Conservation (phyloP, 2,797 vertebrate species). For the Notoglanidium macrostoma region DNA sequence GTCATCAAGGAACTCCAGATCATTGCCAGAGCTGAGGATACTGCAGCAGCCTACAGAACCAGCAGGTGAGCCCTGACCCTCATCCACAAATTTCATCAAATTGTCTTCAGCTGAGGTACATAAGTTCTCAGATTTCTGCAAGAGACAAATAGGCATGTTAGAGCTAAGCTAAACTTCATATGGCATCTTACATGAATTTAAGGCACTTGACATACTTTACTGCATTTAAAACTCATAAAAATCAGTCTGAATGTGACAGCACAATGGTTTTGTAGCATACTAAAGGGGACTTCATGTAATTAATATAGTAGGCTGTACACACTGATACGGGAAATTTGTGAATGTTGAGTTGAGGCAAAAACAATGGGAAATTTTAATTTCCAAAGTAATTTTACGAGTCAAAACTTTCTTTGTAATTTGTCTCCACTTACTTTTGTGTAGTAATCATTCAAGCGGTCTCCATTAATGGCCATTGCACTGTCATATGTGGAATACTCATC, state of each 20-base stretch:
- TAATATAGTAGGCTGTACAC: background rate
- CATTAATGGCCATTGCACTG: constrained; percentile 65
- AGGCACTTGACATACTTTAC: background rate
- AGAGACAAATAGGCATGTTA: constrained; percentile 19
- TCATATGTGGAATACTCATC: constrained; percentile 38
- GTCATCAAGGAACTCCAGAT: constrained; percentile 84
- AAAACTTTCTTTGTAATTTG: background rate
- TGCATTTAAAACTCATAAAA: background rate
- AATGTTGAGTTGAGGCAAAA: background rate
- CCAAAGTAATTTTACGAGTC: background rate
- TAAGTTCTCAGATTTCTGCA: constrained; percentile 75
- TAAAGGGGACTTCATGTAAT: background rate
- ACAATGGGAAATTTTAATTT: background rate
- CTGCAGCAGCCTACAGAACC: constrained; percentile 88
- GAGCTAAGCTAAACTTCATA: background rate
- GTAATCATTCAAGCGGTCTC: constrained; percentile 63
- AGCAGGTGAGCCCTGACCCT: constrained; percentile 77
- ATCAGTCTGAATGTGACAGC: background rate
- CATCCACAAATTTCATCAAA: constrained; percentile 76
- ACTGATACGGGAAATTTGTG: background rate
- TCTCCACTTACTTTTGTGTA: constrained; percentile 68
- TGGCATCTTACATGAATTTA: background rate
- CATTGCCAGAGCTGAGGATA: constrained; percentile 77
- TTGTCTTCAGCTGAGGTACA: constrained; percentile 72
- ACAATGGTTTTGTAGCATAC: background rate